Conservation (phyloP, 2,888 invertebrate species). For the Megalurothrips usitatus region DNA sequence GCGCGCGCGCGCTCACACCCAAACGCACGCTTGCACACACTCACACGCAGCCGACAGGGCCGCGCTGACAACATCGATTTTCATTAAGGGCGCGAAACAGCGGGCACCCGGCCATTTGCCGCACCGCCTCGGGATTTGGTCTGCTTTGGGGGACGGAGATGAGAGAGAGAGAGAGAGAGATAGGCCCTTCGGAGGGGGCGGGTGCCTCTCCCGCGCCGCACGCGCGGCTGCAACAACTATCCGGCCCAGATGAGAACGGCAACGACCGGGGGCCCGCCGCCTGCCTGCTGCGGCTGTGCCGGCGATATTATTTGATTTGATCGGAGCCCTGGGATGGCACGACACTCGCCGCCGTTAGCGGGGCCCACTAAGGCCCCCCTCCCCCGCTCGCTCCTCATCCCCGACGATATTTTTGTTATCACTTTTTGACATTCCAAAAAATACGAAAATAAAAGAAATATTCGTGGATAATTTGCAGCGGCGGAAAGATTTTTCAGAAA, state of each 20-base stretch:
- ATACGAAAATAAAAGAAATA: no score
- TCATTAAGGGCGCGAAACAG: constrained; percentile 24
- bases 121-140: background rate
- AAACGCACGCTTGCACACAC: background rate
- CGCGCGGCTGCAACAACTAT: no score
- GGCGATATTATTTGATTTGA: constrained; percentile 25
- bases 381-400: no score
- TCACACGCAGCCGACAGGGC: background rate
- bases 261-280: background rate
- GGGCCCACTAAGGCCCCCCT: no score
- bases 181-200: background rate
- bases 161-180: background rate
- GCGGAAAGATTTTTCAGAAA: no score
- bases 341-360: no score
- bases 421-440: no score
- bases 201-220: no score
- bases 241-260: background rate
- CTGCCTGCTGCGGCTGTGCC: background rate
- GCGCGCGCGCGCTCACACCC: background rate
- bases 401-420: no score
- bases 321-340: background rate
- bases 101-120: constrained; percentile 13
- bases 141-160: background rate
- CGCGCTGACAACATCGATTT: constrained; percentile 19
- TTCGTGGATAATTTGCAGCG: no score